Percentiles rank a stretch among this genome's conserved stretches.
Evolutionary conservation across 2,797 vertebrate genomes (phyloP).

Genomic region (Miichthys miiuy): DNA sequence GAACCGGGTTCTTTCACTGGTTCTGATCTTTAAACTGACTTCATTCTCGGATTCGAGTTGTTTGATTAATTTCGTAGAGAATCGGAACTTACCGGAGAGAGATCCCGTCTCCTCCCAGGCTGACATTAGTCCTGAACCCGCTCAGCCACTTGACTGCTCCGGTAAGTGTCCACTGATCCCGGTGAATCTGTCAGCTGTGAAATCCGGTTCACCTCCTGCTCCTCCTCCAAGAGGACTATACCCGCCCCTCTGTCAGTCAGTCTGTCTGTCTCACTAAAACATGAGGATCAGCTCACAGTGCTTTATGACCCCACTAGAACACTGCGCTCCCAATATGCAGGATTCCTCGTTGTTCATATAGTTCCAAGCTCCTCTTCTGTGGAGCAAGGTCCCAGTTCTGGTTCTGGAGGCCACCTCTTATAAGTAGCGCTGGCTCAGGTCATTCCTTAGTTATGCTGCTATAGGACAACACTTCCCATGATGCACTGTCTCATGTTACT

Average conservation of each 20-base stretch:
- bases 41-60: background rate
- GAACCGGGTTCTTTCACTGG: background rate
- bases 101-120: slow-evolving; percentile 18
- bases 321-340: too few relatives aligned
- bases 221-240: slow-evolving; percentile 16
- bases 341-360: too few relatives aligned
- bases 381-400: too few relatives aligned
- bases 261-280: slow-evolving; percentile 4
- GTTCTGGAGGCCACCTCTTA: too few relatives aligned
- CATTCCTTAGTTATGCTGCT: too few relatives aligned
- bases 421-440: too few relatives aligned
- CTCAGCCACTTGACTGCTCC: slow-evolving; percentile 4
- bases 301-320: too few relatives aligned
- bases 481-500: too few relatives aligned
- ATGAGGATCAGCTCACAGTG: too few relatives aligned
- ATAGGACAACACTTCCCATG: too few relatives aligned
- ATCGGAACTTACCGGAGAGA: slow-evolving; percentile 33
- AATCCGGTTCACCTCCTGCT: slow-evolving; percentile 13
- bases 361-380: too few relatives aligned
- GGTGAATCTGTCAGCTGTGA: background rate
- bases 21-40: background rate
- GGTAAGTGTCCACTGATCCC: background rate
- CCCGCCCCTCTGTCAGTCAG: background rate
- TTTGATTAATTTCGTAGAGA: background rate
- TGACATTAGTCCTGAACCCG: background rate